phyloP scores from a whole-genome alignment of 2,797 vertebrate genomes.

The Yasuhikotakia modesta region DNA sequence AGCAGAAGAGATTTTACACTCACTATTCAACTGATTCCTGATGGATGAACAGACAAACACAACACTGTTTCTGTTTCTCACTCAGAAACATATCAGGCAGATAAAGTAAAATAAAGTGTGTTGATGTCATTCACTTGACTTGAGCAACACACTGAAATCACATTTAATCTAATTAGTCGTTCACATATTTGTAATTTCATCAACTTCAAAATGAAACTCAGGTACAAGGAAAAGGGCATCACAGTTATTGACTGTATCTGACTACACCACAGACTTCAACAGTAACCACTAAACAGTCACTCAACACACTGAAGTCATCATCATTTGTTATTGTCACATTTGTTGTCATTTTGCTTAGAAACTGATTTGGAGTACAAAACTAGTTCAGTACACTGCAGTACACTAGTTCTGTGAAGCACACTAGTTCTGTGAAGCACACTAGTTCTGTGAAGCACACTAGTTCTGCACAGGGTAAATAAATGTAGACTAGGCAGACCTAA shows the following conservation, averaged over 20 bases:
- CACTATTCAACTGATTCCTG: background rate
- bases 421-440: too few relatives aligned
- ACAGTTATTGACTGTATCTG: background rate
- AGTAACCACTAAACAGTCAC: conserved; percentile 18
- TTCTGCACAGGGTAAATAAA: background rate
- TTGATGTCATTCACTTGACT: background rate
- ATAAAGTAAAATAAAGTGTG: too few relatives aligned
- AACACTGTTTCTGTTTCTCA: background rate
- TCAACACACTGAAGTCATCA: background rate
- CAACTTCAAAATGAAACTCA: background rate
- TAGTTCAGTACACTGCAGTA: too few relatives aligned
- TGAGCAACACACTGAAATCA: background rate
- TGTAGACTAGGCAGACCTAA: background rate
- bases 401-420: background rate
- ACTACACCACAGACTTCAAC: conserved; percentile 6
- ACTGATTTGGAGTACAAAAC: background rate
- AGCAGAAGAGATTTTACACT: too few relatives aligned
- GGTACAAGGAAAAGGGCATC: background rate
- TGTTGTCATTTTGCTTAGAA: background rate
- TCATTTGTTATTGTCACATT: background rate
- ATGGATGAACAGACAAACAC: background rate
- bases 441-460: background rate
- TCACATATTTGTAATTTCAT: background rate
- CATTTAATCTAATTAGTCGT: background rate
- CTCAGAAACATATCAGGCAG: background rate